Evolutionary conservation across 2,797 vertebrate genomes (phyloP), one percentile per base, ranked within the genome.

Genomic region (Miichthys miiuy): DNA sequence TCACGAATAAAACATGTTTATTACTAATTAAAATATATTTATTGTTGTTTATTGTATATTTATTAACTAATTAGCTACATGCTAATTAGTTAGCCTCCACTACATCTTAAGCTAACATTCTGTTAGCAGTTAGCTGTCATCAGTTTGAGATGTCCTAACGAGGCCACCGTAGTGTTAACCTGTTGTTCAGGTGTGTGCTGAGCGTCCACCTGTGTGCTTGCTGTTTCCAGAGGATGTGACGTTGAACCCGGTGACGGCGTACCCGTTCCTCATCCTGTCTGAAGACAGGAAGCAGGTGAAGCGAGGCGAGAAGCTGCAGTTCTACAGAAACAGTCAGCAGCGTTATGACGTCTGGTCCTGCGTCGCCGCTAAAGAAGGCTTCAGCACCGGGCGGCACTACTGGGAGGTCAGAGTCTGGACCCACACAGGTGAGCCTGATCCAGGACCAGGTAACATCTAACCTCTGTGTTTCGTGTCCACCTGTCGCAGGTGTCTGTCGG

Each of bases 311-410:
- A 96, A 95, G 89, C 92, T 95, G 17, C 95, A 96, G 94, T 94
- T 94, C 85, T 95, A 93, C 89, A 85, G 94, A 4, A 94, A 90
- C 92, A 94, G 84, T 61, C 48, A 77, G 1, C 93, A 94, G 1
- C 92, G 95, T 51, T 96, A 93, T 0, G 93, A 96, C 8, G 93
- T 95, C 12, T 96, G 95, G 95, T 94, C 93, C 84, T 96, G 95
- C 2, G 87, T 94, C 42, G 64, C 86, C 1, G 85, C 88, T 12
- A 95, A 95, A 51, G 94, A 95, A 44, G 91, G 90, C 0, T 96
- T 83, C 78, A 54, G n/a, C 72, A 79, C 89, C 0, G 95, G 95
- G 2, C 81, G 94, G 0, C 95, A 96, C 68, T 96, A 96, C 91
- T 96, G 95, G 95, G 95, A 96, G 94, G 95, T 90, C 14, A 51